These are phyloP conservation scores for Tenebrio molitor DNA, from an alignment of 1,140 invertebrate species.

Conservation along the genomic window DNA sequence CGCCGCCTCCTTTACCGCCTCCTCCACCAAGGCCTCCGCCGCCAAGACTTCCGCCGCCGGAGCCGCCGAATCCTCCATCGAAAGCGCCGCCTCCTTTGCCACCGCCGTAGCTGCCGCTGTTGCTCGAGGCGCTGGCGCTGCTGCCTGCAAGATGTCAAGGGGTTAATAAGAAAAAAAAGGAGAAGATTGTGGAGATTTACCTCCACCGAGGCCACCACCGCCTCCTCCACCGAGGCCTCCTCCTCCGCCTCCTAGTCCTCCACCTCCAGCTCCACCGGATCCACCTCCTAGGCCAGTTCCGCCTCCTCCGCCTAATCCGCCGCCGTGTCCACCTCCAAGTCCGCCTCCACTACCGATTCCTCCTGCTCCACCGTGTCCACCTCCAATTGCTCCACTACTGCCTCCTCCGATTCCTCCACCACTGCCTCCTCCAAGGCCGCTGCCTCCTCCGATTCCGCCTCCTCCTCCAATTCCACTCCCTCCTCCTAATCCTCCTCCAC, in stretches of 20 bases:
- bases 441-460: constrained; percentile 17
- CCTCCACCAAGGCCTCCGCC: neutral
- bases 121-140: neutral
- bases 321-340: constrained; percentile 16
- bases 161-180: too few relatives aligned
- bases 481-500: constrained; percentile 16
- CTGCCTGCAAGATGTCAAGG: neutral
- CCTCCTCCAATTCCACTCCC: constrained; percentile 18
- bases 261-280: neutral
- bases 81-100: neutral
- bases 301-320: neutral
- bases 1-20: constrained; percentile 17
- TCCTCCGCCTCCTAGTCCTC: constrained; percentile 5
- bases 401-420: neutral
- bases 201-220: constrained; percentile 18
- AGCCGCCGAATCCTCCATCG: too few relatives aligned
- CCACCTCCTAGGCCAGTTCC: constrained; percentile 10
- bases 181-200: too few relatives aligned
- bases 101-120: neutral
- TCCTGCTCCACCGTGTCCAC: constrained; percentile 3
- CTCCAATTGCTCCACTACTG: neutral
- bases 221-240: constrained; percentile 3
- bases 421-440: neutral
- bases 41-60: too few relatives aligned
- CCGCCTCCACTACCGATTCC: constrained; percentile 1